Percentiles rank a stretch among this genome's conserved stretches.
phyloP scores from a whole-genome alignment of 1,140 invertebrate genomes.

The Neoseiulus cucumeris region DNA sequence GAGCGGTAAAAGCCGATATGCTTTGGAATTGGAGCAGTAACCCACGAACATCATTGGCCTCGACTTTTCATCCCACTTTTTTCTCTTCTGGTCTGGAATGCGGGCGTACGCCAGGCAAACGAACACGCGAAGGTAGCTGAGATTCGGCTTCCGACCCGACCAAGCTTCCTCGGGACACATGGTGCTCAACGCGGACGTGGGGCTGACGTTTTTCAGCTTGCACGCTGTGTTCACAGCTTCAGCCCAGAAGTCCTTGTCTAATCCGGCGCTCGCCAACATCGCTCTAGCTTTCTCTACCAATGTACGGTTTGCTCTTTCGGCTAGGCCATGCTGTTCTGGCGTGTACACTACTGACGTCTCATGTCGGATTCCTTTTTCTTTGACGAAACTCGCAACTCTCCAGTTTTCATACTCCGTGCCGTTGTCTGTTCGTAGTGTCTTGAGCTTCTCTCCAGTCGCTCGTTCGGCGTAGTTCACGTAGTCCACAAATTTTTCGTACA shows the following conservation, averaged over 20 bases:
- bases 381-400: constrained; percentile 15
- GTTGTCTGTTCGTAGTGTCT: constrained; percentile 15
- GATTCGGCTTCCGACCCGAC: constrained; percentile 13
- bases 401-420: constrained; percentile 14
- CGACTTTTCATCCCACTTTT: constrained; percentile 18
- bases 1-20: constrained; percentile 7
- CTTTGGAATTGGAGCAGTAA: constrained; percentile 14
- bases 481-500: no score
- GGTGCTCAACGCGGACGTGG: neutral
- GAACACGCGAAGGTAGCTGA: constrained; percentile 11
- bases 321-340: constrained; percentile 21
- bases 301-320: constrained; percentile 26
- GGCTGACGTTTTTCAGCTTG: constrained; percentile 16
- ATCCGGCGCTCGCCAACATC: constrained; percentile 16
- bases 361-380: constrained; percentile 17
- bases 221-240: constrained; percentile 19
- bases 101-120: neutral
- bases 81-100: neutral
- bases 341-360: constrained; percentile 15
- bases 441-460: neutral
- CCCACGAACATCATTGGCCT: constrained; percentile 17
- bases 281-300: constrained; percentile 21
- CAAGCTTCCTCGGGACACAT: constrained; percentile 18
- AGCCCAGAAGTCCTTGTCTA: constrained; percentile 20
- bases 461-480: no score